Evolutionary conservation across 1,140 invertebrate genomes (phyloP).

Genomic region (Aphelinus atriplicis): DNA sequence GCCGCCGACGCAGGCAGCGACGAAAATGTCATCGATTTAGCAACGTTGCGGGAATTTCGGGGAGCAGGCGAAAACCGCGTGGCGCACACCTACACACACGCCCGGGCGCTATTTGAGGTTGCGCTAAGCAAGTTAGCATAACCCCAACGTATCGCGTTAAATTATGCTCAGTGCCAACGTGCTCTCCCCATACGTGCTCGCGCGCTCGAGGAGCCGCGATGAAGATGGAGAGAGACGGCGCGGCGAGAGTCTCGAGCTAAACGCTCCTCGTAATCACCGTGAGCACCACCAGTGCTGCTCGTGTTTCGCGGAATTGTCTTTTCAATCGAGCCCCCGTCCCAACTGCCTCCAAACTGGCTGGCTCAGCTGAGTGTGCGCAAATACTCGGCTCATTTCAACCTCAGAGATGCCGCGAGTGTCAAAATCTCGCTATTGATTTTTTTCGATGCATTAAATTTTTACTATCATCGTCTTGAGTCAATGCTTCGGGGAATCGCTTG

Average conservation of each 20-base stretch:
- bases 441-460: too few species aligned
- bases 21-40: conserved; percentile 54
- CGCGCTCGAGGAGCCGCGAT: background rate
- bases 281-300: conserved; percentile 42
- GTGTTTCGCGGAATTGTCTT: conserved; percentile 39
- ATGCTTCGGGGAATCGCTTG: too few species aligned
- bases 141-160: conserved; percentile 66
- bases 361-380: too few species aligned
- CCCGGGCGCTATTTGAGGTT: conserved; percentile 63
- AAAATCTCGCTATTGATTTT: too few species aligned
- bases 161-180: conserved; percentile 63
- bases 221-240: too few species aligned
- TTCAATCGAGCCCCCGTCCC: conserved; percentile 17
- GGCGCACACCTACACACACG: conserved; percentile 44
- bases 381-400: too few species aligned
- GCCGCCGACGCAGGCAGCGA: background rate
- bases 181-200: conserved; percentile 20
- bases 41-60: conserved; percentile 51
- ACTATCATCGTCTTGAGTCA: too few species aligned
- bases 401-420: too few species aligned
- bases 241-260: conserved; percentile 24
- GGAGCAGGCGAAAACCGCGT: conserved; percentile 13
- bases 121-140: conserved; percentile 66
- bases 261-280: conserved; percentile 46
- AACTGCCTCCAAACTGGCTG: too few species aligned